A percentile compares a stretch with the other conserved stretches of the same genome.
Evolutionary conservation across 2,888 invertebrate genomes (phyloP).

Genomic region (Dasysyrphus tricinctus): DNA sequence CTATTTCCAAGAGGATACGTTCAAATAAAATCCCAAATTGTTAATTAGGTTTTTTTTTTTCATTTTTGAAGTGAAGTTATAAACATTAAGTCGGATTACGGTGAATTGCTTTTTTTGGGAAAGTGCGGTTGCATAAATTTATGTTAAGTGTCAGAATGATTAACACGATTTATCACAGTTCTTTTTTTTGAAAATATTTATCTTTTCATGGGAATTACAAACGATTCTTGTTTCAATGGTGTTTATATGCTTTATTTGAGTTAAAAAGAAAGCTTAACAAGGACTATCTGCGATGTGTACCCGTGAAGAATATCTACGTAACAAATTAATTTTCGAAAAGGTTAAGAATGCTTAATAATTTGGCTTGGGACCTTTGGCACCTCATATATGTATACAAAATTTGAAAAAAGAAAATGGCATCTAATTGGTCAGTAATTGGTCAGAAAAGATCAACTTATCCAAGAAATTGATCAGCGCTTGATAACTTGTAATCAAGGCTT

Average conservation of each 20-base stretch:
- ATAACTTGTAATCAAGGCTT: no score
- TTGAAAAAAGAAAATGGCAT: no score
- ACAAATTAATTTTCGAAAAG: no score
- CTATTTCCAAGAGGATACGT: constrained; percentile 8
- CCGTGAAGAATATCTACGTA: no score
- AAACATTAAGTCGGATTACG: constrained; percentile 33
- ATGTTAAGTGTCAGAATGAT: constrained; percentile 31
- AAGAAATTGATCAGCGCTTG: no score
- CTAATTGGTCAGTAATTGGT: no score
- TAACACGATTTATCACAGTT: constrained; percentile 18
- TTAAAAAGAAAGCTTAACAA: no score
- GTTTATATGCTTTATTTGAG: neutral
- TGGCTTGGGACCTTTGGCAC: no score
- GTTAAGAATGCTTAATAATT: no score
- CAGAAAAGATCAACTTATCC: no score
- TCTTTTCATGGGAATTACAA: neutral
- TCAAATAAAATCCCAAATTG: constrained; percentile 36
- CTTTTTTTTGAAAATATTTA: neutral
- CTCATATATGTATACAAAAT: no score
- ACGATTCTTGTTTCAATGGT: neutral
- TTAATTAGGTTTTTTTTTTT: constrained; percentile 26
- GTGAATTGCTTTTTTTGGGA: constrained; percentile 7
- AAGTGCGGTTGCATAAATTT: constrained; percentile 37
- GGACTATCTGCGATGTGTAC: no score
- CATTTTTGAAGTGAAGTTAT: constrained; percentile 12